phyloP scores from a whole-genome alignment of 2,888 invertebrate species.

The Limnephilus rhombicus region DNA sequence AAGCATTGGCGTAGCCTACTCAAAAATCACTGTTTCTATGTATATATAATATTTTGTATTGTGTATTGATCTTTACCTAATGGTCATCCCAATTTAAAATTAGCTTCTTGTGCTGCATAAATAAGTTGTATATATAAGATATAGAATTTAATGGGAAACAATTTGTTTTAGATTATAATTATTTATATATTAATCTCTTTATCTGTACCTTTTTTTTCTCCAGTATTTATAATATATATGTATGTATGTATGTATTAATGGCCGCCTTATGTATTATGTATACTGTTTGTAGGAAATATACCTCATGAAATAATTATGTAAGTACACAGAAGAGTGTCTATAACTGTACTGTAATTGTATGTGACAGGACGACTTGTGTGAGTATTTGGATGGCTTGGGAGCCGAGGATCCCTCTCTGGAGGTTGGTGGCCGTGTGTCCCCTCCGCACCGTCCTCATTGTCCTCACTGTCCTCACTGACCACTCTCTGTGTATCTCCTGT shows the following conservation, averaged over 20 bases:
- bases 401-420: slow-evolving; percentile 73
- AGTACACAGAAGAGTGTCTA: slow-evolving; percentile 8
- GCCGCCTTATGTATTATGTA: neutral
- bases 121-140: neutral
- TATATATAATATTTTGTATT: neutral
- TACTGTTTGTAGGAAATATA: slow-evolving; percentile 18
- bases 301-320: slow-evolving; percentile 10
- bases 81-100: neutral
- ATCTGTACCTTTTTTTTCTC: neutral
- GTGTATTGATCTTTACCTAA: neutral
- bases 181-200: neutral
- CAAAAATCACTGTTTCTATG: neutral
- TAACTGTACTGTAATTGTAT: slow-evolving; percentile 67
- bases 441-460: neutral
- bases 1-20: neutral
- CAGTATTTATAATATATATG: neutral
- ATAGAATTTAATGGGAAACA: neutral
- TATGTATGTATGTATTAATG: neutral
- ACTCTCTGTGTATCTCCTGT: no score
- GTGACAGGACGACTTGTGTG: slow-evolving; percentile 79
- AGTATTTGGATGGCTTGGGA: slow-evolving; percentile 79
- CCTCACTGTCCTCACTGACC: neutral
- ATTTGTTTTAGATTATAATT: neutral
- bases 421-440: slow-evolving; percentile 31
- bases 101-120: neutral